phyloP scores from a whole-genome alignment of 2,113 vertebrate species.

The Globicephala melas region DNA sequence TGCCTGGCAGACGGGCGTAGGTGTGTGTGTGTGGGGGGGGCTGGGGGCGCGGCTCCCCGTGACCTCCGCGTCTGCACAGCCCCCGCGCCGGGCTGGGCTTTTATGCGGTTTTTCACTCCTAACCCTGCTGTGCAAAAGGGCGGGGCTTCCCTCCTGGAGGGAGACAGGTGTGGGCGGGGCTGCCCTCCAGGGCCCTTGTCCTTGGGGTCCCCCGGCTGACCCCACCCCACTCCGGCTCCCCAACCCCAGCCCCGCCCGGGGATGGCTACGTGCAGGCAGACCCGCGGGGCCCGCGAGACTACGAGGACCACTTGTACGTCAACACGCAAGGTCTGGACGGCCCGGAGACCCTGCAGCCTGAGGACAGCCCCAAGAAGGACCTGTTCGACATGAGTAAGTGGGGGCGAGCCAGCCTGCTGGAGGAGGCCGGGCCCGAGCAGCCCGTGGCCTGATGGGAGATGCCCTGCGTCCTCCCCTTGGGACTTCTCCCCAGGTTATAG shows the following conservation, averaged over 20 bases:
- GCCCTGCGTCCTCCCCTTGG: neutral
- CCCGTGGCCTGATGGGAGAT: neutral
- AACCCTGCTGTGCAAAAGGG: neutral
- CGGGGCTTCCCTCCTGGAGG: rapidly evolving
- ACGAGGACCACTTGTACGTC: constrained; percentile 96
- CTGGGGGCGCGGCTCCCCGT: neutral
- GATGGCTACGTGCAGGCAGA: constrained; percentile 94
- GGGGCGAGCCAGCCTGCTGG: too few species aligned
- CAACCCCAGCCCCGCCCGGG: constrained; percentile 76
- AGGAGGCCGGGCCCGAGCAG: rapidly evolving
- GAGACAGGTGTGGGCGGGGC: constrained; percentile 73
- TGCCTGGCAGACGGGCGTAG: neutral
- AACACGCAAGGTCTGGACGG: constrained; percentile 89
- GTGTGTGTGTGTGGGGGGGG: neutral
- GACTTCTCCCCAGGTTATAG: neutral
- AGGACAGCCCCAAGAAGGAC: constrained; percentile 94
- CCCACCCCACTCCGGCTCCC: rapidly evolving
- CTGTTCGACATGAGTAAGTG: constrained; percentile 97
- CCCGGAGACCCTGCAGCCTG: constrained; percentile 62
- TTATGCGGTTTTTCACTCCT: too few species aligned
- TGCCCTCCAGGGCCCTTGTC: rapidly evolving
- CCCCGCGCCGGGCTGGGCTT: rapidly evolving
- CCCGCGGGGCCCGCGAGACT: constrained; percentile 85
- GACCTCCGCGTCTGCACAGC: neutral
- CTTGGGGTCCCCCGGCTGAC: neutral